Percentiles rank a stretch among this genome's conserved stretches.
Conservation (phyloP, 1,140 invertebrate genomes). For the Ephestia elutella region DNA sequence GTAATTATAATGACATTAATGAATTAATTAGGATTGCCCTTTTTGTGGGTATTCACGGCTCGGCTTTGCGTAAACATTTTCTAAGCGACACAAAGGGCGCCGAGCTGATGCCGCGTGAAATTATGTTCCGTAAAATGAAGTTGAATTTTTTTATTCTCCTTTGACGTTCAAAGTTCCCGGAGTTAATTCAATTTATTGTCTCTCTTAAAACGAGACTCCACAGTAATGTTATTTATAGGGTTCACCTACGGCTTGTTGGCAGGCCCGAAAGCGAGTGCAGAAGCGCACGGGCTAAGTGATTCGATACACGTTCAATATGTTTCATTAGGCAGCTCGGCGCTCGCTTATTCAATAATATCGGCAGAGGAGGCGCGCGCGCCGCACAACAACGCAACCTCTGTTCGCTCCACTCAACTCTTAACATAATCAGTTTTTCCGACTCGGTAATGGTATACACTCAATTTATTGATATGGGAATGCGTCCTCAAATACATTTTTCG, state of each 20-base stretch:
- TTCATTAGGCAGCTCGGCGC: slow-evolving; percentile 65
- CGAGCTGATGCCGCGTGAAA: slow-evolving; percentile 51
- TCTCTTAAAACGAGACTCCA: slow-evolving; percentile 68
- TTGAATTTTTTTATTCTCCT: slow-evolving; percentile 55
- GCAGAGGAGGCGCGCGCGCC: slow-evolving; percentile 37
- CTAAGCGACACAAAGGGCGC: slow-evolving; percentile 44
- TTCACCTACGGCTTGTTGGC: slow-evolving; percentile 64
- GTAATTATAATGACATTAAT: slow-evolving; percentile 58
- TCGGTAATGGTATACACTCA: slow-evolving; percentile 56
- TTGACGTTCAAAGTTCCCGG: slow-evolving; percentile 62
- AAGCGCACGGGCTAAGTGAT: slow-evolving; percentile 67
- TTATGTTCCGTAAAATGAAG: slow-evolving; percentile 60
- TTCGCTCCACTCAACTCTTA: slow-evolving; percentile 47
- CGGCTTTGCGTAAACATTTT: slow-evolving; percentile 54
- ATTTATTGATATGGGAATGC: slow-evolving; percentile 28
- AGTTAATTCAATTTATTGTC: slow-evolving; percentile 70
- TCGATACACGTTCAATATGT: slow-evolving; percentile 73
- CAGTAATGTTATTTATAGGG: slow-evolving; percentile 64
- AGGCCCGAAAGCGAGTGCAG: slow-evolving; percentile 60
- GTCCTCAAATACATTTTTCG: slow-evolving; percentile 17
- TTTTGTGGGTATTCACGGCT: slow-evolving; percentile 40
- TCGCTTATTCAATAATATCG: slow-evolving; percentile 71
- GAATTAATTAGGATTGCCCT: slow-evolving; percentile 57
- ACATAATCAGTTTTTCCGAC: slow-evolving; percentile 65
- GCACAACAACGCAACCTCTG: slow-evolving; percentile 38